phyloP scores from a whole-genome alignment of 2,797 vertebrate species.

The Aselliscus stoliczkanus region DNA sequence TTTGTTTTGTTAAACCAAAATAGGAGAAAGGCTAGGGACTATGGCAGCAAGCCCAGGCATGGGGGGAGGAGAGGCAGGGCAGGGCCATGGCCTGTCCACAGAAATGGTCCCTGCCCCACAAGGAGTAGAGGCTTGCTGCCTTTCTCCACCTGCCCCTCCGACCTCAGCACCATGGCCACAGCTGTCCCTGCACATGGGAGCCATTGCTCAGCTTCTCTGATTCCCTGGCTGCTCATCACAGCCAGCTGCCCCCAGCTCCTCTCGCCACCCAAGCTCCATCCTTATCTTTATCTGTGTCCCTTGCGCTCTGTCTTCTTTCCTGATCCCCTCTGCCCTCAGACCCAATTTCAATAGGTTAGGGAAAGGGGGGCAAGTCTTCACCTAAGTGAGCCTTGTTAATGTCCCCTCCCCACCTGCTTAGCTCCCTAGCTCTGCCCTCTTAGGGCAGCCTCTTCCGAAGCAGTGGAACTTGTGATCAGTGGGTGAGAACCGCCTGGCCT shows the following conservation, averaged over 20 bases:
- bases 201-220: not conserved
- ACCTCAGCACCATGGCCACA: not conserved
- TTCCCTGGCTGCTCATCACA: not conserved
- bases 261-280: not conserved
- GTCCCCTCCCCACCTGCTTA: not conserved
- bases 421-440: not conserved
- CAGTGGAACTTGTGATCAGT: not conserved
- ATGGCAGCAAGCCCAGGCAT: constrained; percentile 68
- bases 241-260: not conserved
- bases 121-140: not conserved
- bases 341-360: not conserved
- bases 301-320: not conserved
- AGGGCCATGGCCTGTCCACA: not conserved
- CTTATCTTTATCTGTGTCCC: not conserved
- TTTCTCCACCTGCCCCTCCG: not conserved
- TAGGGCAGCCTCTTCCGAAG: not conserved
- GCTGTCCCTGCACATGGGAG: not conserved
- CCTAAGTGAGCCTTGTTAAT: not conserved
- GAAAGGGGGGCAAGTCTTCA: not conserved
- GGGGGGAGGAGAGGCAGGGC: not conserved
- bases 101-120: not conserved
- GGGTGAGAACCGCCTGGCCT: not conserved
- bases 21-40: constrained; percentile 65
- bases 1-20: constrained; percentile 77
- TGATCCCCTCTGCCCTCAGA: not conserved